Base-by-base conservation (phyloP, 2,888 invertebrate species). In the Platycheirus rosarum region DNA sequence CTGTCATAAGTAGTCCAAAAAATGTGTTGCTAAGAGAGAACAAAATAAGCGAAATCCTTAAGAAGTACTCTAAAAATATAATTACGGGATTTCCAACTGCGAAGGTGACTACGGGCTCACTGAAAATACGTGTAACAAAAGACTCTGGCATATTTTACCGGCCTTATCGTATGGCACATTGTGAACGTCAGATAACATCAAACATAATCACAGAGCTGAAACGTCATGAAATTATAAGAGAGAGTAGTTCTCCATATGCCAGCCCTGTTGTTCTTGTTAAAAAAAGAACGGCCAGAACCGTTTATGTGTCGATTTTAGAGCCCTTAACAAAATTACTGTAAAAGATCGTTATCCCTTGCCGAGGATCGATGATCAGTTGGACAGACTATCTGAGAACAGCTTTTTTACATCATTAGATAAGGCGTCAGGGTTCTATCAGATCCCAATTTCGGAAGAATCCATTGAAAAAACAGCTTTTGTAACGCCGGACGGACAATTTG, bases 341-440 rank as follows among this genome's bases (percentile, higher is more conserved):
- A 42, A 68, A 40, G 42, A 68, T 44, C 68, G 53, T 13, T 68
- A 68, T 18, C 68, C 68, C 4, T 53, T 68, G 46, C 70, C 46
- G 16, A 57, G 70, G 16, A 70, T 60, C 8, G 60, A 63, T 7
- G 63, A 63, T 29, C 48, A 63, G 18, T 26, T 35, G 13, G 57
- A 49, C 32, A 37, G 40, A 37, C 37, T 51, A 23, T 77, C 86
- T 66, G 85, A 70, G 11, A 85, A 85, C 16, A 78, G 35, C 62
- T 63, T 85, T 37, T 88, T 87, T 74, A 87, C 85, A 40, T 76
- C 70, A 16, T 70, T 77, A 42, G 77, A 77, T 51, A 71, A 71
- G 66, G 66, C 77, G 51, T 60, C 60, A 14, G 53, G 46, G 1
- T 44, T 69, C 26, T 35, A 53, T 46, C 53, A 32, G 3, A 53